Conservation (phyloP, 2,888 invertebrate genomes). For the Pteria penguin region DNA sequence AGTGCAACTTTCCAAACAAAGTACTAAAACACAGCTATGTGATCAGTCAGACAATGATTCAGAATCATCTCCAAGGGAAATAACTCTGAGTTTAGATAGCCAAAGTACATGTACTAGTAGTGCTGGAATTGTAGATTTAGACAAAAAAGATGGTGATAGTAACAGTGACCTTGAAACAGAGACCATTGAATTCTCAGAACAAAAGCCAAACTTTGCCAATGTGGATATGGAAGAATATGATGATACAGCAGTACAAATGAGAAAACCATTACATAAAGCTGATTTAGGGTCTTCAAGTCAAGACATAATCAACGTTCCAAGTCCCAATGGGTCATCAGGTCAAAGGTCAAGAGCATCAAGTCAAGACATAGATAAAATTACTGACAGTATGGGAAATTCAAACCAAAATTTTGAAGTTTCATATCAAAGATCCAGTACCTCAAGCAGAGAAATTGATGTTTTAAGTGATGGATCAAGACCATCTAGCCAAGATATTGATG, state of each 20-base stretch:
- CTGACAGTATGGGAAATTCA: too few species aligned
- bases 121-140: constrained; percentile 45
- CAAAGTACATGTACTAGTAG: constrained; percentile 1
- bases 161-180: constrained; percentile 59
- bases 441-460: too few species aligned
- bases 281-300: neutral
- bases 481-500: neutral
- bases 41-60: constrained; percentile 39
- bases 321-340: neutral
- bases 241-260: neutral
- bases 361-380: neutral
- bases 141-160: constrained; percentile 21
- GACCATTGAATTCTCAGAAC: constrained; percentile 58
- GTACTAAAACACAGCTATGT: constrained; percentile 29
- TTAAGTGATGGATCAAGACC: too few species aligned
- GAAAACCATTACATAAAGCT: neutral
- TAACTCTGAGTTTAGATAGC: constrained; percentile 34
- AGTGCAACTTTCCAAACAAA: constrained; percentile 27
- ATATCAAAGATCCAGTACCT: too few species aligned
- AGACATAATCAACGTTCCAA: neutral
- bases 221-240: neutral
- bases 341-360: neutral
- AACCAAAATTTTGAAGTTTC: too few species aligned
- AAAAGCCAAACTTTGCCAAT: constrained; percentile 50
- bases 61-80: constrained; percentile 49